These are phyloP conservation scores for Crocidura indochinensis DNA, from an alignment of 2,797 vertebrate genomes.

Conservation along the genomic window DNA sequence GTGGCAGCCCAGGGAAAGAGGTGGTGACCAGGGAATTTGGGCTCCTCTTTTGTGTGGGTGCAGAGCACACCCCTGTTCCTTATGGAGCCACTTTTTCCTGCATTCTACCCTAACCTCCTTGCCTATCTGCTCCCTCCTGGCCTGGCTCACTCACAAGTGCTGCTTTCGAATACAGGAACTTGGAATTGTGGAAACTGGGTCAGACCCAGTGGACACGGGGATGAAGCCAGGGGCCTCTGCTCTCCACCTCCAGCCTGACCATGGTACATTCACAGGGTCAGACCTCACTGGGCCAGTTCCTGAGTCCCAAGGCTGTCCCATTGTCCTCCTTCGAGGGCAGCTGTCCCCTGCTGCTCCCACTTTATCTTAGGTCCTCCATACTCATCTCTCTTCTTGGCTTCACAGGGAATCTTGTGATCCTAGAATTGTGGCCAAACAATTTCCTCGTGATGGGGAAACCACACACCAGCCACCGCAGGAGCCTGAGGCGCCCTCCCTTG, in stretches of 20 bases:
- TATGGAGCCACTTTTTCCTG: conserved; percentile 38
- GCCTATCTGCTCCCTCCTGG: conserved; percentile 74
- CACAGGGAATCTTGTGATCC: conserved; percentile 86
- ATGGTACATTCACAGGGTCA: too few relatives aligned
- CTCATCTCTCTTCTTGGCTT: conserved; percentile 82
- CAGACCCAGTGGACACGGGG: conserved; percentile 77
- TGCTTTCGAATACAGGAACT: conserved; percentile 89
- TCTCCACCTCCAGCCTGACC: background rate
- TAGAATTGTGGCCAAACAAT: conserved; percentile 86
- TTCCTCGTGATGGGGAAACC: conserved; percentile 88
- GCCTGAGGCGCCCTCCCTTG: conserved; percentile 73
- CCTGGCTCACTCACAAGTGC: conserved; percentile 75
- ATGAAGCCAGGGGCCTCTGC: conserved; percentile 72
- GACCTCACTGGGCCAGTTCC: background rate
- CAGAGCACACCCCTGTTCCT: background rate
- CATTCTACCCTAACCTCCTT: conserved; percentile 71
- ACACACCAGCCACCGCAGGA: conserved; percentile 79
- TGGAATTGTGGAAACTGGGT: conserved; percentile 85
- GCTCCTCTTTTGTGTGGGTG: background rate
- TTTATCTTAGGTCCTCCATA: conserved; percentile 75
- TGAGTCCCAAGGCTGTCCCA: background rate
- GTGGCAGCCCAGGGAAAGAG: conserved; percentile 25
- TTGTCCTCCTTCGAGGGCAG: background rate
- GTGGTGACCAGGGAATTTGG: background rate
- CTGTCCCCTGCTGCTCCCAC: conserved; percentile 48